Conservation (phyloP, 2,113 vertebrate species). For the Clarias batrachus region DNA sequence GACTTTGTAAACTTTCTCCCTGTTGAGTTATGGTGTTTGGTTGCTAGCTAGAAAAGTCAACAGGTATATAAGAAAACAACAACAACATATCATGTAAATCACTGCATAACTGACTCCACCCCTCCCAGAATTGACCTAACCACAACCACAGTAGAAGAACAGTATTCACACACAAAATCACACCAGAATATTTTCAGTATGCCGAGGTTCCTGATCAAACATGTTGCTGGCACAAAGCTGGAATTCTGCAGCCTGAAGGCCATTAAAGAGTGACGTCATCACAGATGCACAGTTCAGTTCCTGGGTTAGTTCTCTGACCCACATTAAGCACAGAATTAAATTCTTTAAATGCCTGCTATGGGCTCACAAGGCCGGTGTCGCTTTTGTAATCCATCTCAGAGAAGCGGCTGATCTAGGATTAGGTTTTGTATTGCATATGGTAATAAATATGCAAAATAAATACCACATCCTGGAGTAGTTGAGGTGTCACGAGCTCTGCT, state of each 20-base stretch:
- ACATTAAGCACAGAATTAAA: conserved; percentile 25
- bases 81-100: neutral
- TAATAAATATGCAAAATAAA: neutral
- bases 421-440: neutral
- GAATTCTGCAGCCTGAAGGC: neutral
- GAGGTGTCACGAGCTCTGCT: neutral
- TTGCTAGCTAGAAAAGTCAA: neutral
- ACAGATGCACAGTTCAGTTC: conserved; percentile 20
- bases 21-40: neutral
- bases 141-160: neutral
- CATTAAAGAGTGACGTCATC: neutral
- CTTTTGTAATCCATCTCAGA: neutral
- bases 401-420: neutral
- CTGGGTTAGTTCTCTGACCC: conserved; percentile 29
- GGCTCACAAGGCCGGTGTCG: neutral
- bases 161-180: neutral
- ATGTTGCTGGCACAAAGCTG: neutral
- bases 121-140: neutral
- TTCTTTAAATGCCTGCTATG: neutral
- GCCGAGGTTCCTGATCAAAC: neutral
- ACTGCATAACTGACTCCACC: neutral
- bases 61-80: neutral
- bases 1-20: neutral
- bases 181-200: neutral
- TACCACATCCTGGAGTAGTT: neutral